Evolutionary conservation across 2,888 invertebrate genomes (phyloP), one percentile per base, ranked within the genome.

Genomic region (Oscheius sp.): DNA sequence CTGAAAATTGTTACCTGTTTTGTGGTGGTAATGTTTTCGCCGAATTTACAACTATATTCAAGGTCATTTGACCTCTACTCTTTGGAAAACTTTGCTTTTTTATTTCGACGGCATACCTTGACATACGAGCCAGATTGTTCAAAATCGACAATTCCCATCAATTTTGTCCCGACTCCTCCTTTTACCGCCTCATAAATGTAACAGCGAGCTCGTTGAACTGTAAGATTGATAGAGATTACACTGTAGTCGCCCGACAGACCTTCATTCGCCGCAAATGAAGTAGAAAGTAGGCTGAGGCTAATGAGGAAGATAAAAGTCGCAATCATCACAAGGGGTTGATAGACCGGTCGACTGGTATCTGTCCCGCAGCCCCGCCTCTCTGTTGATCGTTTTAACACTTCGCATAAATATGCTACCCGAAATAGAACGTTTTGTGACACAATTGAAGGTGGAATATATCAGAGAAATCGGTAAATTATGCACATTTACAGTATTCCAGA

Each of bases 111-210:
- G 18, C 18, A 12, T 25, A 79, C 80, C 73, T 78, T 78, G 25
- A 79, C 45, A 23, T 77, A 74, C 41, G 73, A 76, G 52, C 82
- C 82, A 18, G 72, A 69, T 46, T 83, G 83, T 43, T 72, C 73
- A 56, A 83, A 81, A 59, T 83, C 83, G 46, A 83, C 76, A 27
- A 76, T 76, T 56, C 83, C 83, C 45, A 82, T 76, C 0, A 77
- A 27, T 68, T 79, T 72, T 16, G 75, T 76, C 3, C 79, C 77
- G 1, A 77, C 53, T 53, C 78, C 66, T 18, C 78, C 78, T 12
- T 69, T 56, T 0, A 70, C 74, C 7, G 83, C 80, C 55, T 74
- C 72, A 77, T 76, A 83, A 58, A 83, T 77, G 72, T 79, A 81
- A 3, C 76, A 78, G 25, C 82, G 55, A 12, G 79, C 83, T 6